Conservation (phyloP, 2,113 vertebrate species). For the Cyprinodon tularosa region DNA sequence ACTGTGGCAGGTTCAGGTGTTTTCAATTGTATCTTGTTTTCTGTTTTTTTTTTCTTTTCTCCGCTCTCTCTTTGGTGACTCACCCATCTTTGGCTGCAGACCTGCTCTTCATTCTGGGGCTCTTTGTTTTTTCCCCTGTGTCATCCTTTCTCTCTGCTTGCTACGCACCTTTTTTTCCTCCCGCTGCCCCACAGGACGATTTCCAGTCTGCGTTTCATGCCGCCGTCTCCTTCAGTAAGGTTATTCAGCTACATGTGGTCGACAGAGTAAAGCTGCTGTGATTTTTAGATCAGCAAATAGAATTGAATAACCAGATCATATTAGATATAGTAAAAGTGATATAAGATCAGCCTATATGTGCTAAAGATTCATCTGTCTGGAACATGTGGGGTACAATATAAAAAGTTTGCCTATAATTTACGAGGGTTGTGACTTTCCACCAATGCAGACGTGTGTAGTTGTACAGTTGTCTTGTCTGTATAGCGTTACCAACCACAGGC, state of each 20-base stretch:
- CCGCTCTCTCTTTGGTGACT: conserved; percentile 42
- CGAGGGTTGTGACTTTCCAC: conserved; percentile 21
- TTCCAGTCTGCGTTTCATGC: conserved; percentile 17
- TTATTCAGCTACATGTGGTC: conserved; percentile 5
- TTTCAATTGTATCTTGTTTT: conserved; percentile 70
- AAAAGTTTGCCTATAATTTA: conserved; percentile 39
- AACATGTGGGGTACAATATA: conserved; percentile 20
- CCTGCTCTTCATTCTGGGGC: conserved; percentile 32
- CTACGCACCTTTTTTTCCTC: conserved; percentile 22
- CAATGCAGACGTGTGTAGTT: conserved; percentile 30
- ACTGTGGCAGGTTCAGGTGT: conserved; percentile 78
- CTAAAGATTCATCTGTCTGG: not conserved
- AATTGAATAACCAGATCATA: conserved; percentile 14
- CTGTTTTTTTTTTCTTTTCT: conserved; percentile 16
- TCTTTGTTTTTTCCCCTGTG: conserved; percentile 21
- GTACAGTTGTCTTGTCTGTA: conserved; percentile 56
- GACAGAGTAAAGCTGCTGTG: conserved; percentile 2
- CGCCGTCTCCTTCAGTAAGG: conserved; percentile 16
- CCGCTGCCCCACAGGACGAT: conserved; percentile 24
- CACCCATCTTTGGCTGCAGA: conserved; percentile 47
- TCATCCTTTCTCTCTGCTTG: conserved; percentile 23
- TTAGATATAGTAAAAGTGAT: not conserved
- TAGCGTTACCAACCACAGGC: conserved; percentile 66
- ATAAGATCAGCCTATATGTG: not conserved
- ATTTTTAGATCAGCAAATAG: conserved; percentile 3